Evolutionary conservation across 2,797 vertebrate species (phyloP).

Genomic region (Enteromius unitaeniatus): DNA sequence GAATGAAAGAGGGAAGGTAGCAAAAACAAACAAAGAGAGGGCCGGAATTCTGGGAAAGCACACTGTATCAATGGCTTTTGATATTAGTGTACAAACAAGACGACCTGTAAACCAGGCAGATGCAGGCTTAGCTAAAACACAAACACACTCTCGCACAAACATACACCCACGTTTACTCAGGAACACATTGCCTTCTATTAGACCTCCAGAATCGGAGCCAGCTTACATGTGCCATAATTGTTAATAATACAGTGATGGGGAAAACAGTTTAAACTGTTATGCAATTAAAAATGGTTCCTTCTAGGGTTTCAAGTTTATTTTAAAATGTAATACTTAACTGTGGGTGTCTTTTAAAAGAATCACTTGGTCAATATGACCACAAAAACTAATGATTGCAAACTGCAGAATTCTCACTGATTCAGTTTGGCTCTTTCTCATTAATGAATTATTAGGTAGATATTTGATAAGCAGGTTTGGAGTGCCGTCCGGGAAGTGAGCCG

Average conservation of each 20-base stretch:
- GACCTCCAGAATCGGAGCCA: not conserved
- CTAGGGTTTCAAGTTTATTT: not conserved
- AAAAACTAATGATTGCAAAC: not conserved
- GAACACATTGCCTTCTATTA: slow-evolving; percentile 4
- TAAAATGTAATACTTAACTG: not conserved
- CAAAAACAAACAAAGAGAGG: not conserved
- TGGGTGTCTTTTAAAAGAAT: not conserved
- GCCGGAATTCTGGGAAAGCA: not conserved
- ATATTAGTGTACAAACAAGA: not conserved
- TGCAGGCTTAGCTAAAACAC: not conserved
- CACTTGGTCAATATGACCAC: not conserved
- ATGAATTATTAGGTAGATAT: too few relatives aligned
- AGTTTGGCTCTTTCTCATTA: too few relatives aligned
- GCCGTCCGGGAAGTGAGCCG: too few relatives aligned
- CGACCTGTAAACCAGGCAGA: slow-evolving; percentile 3
- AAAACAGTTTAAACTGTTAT: not conserved
- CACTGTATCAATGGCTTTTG: not conserved
- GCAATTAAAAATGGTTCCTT: not conserved
- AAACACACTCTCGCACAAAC: not conserved
- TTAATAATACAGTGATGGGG: not conserved
- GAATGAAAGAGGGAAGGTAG: slow-evolving; percentile 10
- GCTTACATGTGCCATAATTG: not conserved
- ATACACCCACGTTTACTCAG: not conserved
- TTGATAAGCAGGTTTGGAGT: too few relatives aligned
- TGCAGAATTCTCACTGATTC: not conserved